Evolutionary conservation across 1,140 invertebrate species (phyloP).

Genomic region (Leptoteleia sp.): DNA sequence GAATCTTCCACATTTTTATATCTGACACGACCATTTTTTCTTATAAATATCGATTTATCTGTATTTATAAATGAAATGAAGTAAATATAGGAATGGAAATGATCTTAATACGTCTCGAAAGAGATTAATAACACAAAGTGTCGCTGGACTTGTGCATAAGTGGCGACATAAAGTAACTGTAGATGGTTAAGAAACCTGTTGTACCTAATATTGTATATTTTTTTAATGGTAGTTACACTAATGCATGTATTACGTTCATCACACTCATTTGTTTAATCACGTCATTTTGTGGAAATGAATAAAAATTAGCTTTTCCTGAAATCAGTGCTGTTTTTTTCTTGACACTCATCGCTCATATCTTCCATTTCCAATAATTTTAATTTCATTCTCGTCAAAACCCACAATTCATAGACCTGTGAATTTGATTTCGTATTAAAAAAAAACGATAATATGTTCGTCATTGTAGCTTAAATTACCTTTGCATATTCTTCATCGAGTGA

Average conservation of each 20-base stretch:
- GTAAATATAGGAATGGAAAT: neutral
- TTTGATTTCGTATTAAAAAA: too few species aligned
- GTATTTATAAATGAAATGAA: neutral
- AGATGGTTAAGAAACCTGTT: slow-evolving; percentile 42
- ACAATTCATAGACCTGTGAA: too few species aligned
- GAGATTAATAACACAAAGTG: neutral
- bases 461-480: too few species aligned
- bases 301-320: slow-evolving; percentile 23
- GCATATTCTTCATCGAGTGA: too few species aligned
- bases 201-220: slow-evolving; percentile 55
- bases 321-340: neutral
- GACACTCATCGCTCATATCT: too few species aligned
- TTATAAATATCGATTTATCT: neutral
- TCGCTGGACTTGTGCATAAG: neutral
- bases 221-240: slow-evolving; percentile 38
- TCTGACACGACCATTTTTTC: slow-evolving; percentile 5
- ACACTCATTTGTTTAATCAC: slow-evolving; percentile 41
- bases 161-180: slow-evolving; percentile 10
- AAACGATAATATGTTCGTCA: too few species aligned
- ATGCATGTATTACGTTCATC: slow-evolving; percentile 36
- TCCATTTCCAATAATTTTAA: neutral
- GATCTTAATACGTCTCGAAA: neutral
- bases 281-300: slow-evolving; percentile 15
- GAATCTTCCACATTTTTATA: slow-evolving; percentile 42
- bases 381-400: neutral